phyloP scores from a whole-genome alignment of 2,888 invertebrate species.

The Ophion costatus region DNA sequence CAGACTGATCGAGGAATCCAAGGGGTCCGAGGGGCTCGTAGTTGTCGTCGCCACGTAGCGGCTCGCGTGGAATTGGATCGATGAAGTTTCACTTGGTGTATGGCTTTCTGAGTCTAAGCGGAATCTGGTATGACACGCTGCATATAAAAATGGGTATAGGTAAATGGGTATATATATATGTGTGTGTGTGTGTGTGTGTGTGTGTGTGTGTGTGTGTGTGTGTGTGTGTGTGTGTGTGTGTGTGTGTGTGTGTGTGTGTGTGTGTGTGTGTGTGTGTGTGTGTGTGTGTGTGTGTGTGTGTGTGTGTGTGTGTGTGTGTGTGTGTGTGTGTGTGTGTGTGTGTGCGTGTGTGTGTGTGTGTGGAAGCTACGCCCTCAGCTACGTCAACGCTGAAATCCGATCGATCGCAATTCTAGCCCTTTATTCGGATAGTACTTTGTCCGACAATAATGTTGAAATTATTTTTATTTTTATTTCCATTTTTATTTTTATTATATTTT shows the following conservation, averaged over 20 bases:
- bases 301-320: no score
- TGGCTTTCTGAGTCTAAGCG: conserved; percentile 5
- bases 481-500: no score
- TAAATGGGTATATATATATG: not conserved
- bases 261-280: no score
- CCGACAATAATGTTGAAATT: no score
- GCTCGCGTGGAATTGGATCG: conserved; percentile 42
- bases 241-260: no score
- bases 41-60: not conserved
- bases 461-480: no score
- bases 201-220: no score
- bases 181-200: no score
- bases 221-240: no score
- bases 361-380: not conserved
- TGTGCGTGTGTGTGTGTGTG: no score
- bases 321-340: no score
- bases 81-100: conserved; percentile 35
- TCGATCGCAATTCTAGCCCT: not conserved
- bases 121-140: not conserved
- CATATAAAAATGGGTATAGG: not conserved
- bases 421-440: not conserved
- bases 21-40: not conserved
- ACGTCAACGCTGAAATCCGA: not conserved
- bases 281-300: no score
- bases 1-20: conserved; percentile 39